Percentiles rank a stretch among this genome's conserved stretches.
phyloP scores from a whole-genome alignment of 1,140 invertebrate genomes.

The Procambarus virginalis region DNA sequence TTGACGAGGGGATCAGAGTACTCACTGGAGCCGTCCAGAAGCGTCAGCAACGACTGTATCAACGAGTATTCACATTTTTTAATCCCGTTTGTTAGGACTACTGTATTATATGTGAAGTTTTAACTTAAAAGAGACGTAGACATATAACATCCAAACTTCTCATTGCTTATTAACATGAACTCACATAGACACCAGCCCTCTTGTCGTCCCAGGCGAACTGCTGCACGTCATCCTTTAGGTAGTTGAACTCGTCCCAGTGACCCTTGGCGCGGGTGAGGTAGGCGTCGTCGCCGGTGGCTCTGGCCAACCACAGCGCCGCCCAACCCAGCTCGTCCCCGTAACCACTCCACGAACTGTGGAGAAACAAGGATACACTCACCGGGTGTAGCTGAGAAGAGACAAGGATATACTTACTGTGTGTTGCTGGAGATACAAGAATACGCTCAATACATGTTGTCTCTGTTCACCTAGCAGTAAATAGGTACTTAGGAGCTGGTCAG shows the following conservation, averaged over 20 bases:
- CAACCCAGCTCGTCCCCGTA: conserved; percentile 70
- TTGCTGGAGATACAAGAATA: too few relatives aligned
- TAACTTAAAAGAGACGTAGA: too few relatives aligned
- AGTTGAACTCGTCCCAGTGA: conserved; percentile 76
- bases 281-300: conserved; percentile 74
- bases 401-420: too few relatives aligned
- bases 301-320: conserved; percentile 69
- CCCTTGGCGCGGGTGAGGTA: conserved; percentile 78
- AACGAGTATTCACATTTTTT: not conserved
- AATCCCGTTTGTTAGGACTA: too few relatives aligned
- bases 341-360: conserved; percentile 69
- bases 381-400: not conserved
- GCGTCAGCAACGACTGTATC: conserved; percentile 41
- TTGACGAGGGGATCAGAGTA: conserved; percentile 40
- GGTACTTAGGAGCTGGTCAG: too few relatives aligned
- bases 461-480: too few relatives aligned
- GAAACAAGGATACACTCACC: not conserved
- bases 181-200: conserved; percentile 78
- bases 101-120: too few relatives aligned
- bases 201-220: conserved; percentile 80
- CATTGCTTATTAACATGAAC: not conserved
- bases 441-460: too few relatives aligned
- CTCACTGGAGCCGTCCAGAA: conserved; percentile 24
- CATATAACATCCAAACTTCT: too few relatives aligned
- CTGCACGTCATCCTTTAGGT: conserved; percentile 69